These are phyloP conservation scores for Dendroctonus ponderosae DNA, from an alignment of 1,140 invertebrate genomes.

Conservation along the genomic window DNA sequence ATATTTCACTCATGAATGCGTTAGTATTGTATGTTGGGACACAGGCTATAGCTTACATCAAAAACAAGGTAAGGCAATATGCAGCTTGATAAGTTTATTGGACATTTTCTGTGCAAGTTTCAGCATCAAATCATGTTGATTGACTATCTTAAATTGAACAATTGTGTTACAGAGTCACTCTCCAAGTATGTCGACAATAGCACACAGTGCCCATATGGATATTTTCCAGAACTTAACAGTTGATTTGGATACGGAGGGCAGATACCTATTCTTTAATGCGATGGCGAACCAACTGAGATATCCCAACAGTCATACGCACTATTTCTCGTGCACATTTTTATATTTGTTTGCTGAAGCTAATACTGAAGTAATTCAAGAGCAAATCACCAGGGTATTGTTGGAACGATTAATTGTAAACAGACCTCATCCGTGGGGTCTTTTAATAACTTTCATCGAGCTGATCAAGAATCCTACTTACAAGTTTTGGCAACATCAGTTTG, in stretches of 20 bases:
- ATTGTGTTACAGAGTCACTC: constrained; percentile 61
- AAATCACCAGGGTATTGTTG: constrained; percentile 88
- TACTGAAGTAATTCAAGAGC: constrained; percentile 89
- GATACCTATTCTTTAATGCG: constrained; percentile 96
- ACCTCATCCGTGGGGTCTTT: constrained; percentile 97
- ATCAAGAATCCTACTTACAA: constrained; percentile 99
- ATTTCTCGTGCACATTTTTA: constrained; percentile 95
- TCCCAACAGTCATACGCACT: constrained; percentile 99
- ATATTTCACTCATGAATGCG: constrained; percentile 95
- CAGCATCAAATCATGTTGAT: not conserved
- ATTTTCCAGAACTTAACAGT: constrained; percentile 99
- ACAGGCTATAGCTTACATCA: constrained; percentile 88
- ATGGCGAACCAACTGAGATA: constrained; percentile 98
- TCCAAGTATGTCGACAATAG: constrained; percentile 94
- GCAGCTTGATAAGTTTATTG: not conserved
- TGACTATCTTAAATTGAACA: not conserved
- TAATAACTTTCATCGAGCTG: constrained; percentile 98
- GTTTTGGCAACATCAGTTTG: constrained; percentile 99
- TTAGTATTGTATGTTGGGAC: constrained; percentile 96
- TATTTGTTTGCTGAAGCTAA: constrained; percentile 98
- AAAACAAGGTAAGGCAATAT: constrained; percentile 59
- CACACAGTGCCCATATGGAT: constrained; percentile 97
- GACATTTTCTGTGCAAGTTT: not conserved
- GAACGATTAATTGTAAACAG: constrained; percentile 97
- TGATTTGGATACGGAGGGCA: constrained; percentile 94